These are phyloP conservation scores for Enteromius viviparus DNA, from an alignment of 2,797 vertebrate genomes.

Conservation along the genomic window DNA sequence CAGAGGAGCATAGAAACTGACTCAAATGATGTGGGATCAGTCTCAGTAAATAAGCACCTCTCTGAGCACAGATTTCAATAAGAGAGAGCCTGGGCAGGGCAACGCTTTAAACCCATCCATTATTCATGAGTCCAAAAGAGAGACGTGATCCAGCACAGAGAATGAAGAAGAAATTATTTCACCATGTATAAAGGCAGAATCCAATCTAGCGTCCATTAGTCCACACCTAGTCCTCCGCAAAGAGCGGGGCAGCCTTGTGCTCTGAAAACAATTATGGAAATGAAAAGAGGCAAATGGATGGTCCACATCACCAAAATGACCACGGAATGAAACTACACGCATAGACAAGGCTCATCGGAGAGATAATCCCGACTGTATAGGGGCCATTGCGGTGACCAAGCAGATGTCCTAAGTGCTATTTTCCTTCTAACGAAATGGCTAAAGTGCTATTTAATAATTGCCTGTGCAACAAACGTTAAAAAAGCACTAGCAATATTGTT, in stretches of 20 bases:
- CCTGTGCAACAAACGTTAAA: slow-evolving; percentile 22
- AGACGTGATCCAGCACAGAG: slow-evolving; percentile 72
- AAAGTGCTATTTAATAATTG: slow-evolving; percentile 47
- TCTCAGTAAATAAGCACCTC: slow-evolving; percentile 63
- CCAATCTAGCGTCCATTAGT: slow-evolving; percentile 83
- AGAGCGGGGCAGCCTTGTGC: slow-evolving; percentile 75
- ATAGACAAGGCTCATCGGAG: slow-evolving; percentile 38
- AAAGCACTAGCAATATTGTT: slow-evolving; percentile 37
- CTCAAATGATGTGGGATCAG: slow-evolving; percentile 55
- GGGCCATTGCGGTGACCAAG: slow-evolving; percentile 33
- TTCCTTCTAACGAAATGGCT: background rate
- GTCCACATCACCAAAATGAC: slow-evolving; percentile 52
- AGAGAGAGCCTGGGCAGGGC: slow-evolving; percentile 76
- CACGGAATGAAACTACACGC: slow-evolving; percentile 52
- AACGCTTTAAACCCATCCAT: slow-evolving; percentile 80
- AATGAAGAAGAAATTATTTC: slow-evolving; percentile 80
- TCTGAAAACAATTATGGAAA: slow-evolving; percentile 83
- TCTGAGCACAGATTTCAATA: slow-evolving; percentile 77
- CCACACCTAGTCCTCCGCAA: slow-evolving; percentile 78
- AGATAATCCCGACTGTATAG: slow-evolving; percentile 32
- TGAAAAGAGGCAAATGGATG: slow-evolving; percentile 68
- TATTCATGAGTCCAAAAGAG: slow-evolving; percentile 79
- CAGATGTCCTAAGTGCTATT: slow-evolving; percentile 42
- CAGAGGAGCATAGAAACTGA: slow-evolving; percentile 50
- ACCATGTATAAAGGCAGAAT: slow-evolving; percentile 79